These are phyloP conservation scores for Drosophila kurseongensis DNA, from an alignment of 1,140 invertebrate species.

Conservation along the genomic window DNA sequence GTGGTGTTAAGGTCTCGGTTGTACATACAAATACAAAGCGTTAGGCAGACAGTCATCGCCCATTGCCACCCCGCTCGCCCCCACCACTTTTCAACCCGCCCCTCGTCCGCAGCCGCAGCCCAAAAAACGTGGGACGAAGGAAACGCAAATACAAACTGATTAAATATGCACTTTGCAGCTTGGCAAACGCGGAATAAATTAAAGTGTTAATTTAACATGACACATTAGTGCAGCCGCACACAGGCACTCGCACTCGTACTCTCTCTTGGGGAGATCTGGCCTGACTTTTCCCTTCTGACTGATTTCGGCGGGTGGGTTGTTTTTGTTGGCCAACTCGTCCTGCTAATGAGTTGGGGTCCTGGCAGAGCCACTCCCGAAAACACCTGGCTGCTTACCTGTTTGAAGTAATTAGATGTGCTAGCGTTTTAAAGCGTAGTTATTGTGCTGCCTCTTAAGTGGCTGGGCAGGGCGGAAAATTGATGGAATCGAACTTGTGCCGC, in stretches of 20 bases:
- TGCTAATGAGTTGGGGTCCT: conserved; percentile 65
- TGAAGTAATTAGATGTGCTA: conserved; percentile 81
- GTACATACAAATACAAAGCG: conserved; percentile 36
- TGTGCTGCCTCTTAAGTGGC: conserved; percentile 54
- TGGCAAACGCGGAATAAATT: conserved; percentile 83
- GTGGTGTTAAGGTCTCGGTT: conserved; percentile 11
- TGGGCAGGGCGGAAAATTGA: conserved; percentile 19
- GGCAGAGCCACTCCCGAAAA: conserved; percentile 24
- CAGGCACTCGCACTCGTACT: conserved; percentile 2
- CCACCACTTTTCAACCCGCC: background rate
- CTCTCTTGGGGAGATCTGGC: conserved; percentile 30
- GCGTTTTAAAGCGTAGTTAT: conserved; percentile 75
- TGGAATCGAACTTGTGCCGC: conserved; percentile 9
- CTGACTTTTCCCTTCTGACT: conserved; percentile 34
- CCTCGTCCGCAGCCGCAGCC: conserved; percentile 10
- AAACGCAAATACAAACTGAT: conserved; percentile 82
- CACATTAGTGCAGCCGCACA: conserved; percentile 77
- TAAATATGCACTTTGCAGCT: conserved; percentile 83
- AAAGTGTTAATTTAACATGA: conserved; percentile 84
- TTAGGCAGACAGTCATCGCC: conserved; percentile 28
- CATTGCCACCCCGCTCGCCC: background rate
- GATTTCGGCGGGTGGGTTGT: conserved; percentile 36
- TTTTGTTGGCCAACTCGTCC: conserved; percentile 39
- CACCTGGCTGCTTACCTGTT: conserved; percentile 40
- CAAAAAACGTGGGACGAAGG: conserved; percentile 45